Evolutionary conservation across 2,113 vertebrate species (phyloP).

Genomic region (Centropus bengalensis): DNA sequence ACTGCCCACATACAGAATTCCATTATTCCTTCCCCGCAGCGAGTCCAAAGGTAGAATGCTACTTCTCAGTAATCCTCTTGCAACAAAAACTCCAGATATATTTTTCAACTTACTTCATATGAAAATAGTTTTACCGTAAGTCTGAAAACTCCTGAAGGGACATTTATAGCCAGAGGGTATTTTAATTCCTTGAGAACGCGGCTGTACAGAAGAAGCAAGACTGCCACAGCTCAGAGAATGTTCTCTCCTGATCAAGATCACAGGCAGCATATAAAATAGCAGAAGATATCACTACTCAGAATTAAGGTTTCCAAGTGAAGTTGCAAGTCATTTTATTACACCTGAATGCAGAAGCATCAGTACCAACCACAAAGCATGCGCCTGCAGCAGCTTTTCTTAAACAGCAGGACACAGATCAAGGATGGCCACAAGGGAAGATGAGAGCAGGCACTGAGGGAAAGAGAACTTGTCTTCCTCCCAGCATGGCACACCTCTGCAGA

Average conservation of each 20-base stretch:
- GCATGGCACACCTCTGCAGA: neutral
- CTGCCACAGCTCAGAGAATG: neutral
- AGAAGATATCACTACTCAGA: neutral
- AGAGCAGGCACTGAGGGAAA: neutral
- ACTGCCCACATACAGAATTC: neutral
- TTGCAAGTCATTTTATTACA: neutral
- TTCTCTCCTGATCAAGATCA: neutral
- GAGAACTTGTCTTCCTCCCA: neutral
- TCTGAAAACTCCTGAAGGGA: neutral
- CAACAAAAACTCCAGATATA: neutral
- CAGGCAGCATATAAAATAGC: neutral
- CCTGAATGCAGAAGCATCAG: neutral
- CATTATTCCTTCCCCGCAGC: neutral
- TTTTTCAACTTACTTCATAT: neutral
- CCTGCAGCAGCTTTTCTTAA: neutral
- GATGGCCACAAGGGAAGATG: neutral
- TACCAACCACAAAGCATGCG: neutral
- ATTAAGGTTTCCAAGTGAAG: neutral
- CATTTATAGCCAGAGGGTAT: neutral
- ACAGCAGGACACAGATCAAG: neutral
- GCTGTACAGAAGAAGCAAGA: neutral
- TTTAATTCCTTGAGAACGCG: neutral
- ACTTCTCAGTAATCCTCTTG: neutral
- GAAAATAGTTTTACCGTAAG: neutral
- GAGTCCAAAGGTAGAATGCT: neutral